These are phyloP conservation scores for Synergus laeviventris DNA, from an alignment of 2,888 invertebrate species.

Conservation along the genomic window DNA sequence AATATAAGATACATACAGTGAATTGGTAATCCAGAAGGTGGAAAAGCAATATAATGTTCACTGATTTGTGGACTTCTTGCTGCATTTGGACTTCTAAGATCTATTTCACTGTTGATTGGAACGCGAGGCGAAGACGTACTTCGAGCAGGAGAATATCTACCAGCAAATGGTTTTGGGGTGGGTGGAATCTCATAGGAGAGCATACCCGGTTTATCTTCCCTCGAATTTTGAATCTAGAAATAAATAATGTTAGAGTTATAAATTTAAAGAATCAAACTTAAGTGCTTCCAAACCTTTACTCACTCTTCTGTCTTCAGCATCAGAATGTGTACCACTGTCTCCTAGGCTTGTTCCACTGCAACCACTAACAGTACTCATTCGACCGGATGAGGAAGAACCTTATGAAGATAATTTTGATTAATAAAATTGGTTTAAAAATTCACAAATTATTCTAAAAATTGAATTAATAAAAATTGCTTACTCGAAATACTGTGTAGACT, in stretches of 20 bases:
- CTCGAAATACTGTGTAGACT: conserved; percentile 84
- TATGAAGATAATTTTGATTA: not conserved
- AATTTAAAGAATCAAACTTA: not conserved
- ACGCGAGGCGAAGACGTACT: conserved; percentile 61
- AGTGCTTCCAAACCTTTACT: conserved; percentile 18
- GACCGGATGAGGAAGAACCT: conserved; percentile 87
- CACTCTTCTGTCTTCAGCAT: conserved; percentile 85
- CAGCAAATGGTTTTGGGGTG: conserved; percentile 77
- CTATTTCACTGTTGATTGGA: conserved; percentile 59
- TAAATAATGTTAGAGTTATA: not conserved
- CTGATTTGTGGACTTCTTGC: conserved; percentile 69
- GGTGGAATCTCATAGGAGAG: conserved; percentile 78
- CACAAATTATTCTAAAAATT: not conserved
- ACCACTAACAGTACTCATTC: conserved; percentile 86
- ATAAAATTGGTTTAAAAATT: not conserved
- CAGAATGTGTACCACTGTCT: conserved; percentile 91
- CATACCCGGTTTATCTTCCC: conserved; percentile 69
- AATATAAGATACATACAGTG: conserved; percentile 70
- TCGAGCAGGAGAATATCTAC: conserved; percentile 62
- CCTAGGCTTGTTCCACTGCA: conserved; percentile 87
- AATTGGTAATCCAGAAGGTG: conserved; percentile 78
- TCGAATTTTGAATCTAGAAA: conserved; percentile 60
- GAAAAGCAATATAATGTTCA: conserved; percentile 78
- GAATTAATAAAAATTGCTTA: conserved; percentile 62
- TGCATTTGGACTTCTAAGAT: conserved; percentile 66